phyloP scores from a whole-genome alignment of 2,797 vertebrate genomes.

The Tolypeutes matacus region DNA sequence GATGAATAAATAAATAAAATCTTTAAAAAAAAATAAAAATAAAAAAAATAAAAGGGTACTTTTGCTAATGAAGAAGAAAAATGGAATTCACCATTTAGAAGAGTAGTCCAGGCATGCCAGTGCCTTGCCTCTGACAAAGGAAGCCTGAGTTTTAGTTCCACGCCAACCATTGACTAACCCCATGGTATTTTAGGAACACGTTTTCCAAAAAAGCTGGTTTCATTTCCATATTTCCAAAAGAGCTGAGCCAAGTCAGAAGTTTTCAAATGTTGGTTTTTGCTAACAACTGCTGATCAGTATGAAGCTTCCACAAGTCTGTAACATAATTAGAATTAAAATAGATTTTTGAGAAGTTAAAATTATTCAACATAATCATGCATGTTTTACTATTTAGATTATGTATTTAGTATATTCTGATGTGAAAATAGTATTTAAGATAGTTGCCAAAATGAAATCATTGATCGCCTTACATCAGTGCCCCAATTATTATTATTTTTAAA shows the following conservation, averaged over 20 bases:
- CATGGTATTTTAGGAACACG: not conserved
- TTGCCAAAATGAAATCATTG: not conserved
- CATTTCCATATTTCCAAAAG: not conserved
- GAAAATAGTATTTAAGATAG: not conserved
- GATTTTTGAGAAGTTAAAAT: not conserved
- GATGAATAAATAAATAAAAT: no score
- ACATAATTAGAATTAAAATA: not conserved
- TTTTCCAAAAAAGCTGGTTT: not conserved
- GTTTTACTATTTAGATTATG: not conserved
- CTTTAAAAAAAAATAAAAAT: no score
- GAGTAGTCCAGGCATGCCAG: fast-evolving
- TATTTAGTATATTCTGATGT: not conserved
- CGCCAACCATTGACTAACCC: not conserved
- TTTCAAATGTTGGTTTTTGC: not conserved
- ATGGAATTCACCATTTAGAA: not conserved
- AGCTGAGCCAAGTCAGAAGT: not conserved
- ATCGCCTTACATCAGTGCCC: not conserved
- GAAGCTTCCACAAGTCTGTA: not conserved
- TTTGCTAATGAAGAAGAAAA: slow-evolving; percentile 20
- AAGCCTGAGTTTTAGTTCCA: not conserved
- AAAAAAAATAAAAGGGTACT: not conserved
- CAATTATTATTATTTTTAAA: not conserved
- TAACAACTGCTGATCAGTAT: not conserved
- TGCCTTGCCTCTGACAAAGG: not conserved
- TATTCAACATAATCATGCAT: not conserved